Conservation (phyloP, 2,797 vertebrate species). For the Clarias pachynema region DNA sequence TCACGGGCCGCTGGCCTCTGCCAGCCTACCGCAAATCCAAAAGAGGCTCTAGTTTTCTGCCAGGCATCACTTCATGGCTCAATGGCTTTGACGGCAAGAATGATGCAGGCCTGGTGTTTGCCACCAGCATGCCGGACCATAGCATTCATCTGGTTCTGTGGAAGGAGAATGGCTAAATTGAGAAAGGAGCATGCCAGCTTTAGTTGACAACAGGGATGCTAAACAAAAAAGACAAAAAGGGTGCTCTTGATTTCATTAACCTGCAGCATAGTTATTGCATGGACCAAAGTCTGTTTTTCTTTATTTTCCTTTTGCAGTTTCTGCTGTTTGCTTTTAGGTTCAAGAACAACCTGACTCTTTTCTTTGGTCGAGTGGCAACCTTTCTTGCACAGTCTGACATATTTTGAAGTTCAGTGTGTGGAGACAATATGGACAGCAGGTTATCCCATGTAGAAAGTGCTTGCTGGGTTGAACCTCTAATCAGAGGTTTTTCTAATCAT, state of each 20-base stretch:
- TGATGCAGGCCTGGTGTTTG: constrained; percentile 94
- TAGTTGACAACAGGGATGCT: constrained; percentile 31
- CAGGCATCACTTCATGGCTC: constrained; percentile 93
- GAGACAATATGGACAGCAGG: background rate
- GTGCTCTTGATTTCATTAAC: constrained; percentile 62
- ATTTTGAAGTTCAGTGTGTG: background rate
- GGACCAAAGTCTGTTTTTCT: constrained; percentile 84
- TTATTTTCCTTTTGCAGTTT: constrained; percentile 40
- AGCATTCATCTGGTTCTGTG: constrained; percentile 98
- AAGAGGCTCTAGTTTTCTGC: constrained; percentile 95
- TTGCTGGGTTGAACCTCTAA: background rate
- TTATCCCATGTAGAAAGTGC: background rate
- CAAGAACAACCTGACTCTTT: constrained; percentile 25
- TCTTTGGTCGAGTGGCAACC: constrained; percentile 33
- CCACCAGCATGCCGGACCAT: constrained; percentile 99
- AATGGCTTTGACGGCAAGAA: constrained; percentile 92
- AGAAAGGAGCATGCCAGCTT: background rate
- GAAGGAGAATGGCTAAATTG: constrained; percentile 89
- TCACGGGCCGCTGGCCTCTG: constrained; percentile 94
- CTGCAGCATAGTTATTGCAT: constrained; percentile 77
- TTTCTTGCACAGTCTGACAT: constrained; percentile 5
- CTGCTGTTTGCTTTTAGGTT: constrained; percentile 51
- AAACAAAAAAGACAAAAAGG: constrained; percentile 32
- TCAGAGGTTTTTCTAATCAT: background rate
- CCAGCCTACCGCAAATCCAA: constrained; percentile 98